These are phyloP conservation scores for Formica selysi DNA, from an alignment of 1,140 invertebrate genomes.

Conservation along the genomic window DNA sequence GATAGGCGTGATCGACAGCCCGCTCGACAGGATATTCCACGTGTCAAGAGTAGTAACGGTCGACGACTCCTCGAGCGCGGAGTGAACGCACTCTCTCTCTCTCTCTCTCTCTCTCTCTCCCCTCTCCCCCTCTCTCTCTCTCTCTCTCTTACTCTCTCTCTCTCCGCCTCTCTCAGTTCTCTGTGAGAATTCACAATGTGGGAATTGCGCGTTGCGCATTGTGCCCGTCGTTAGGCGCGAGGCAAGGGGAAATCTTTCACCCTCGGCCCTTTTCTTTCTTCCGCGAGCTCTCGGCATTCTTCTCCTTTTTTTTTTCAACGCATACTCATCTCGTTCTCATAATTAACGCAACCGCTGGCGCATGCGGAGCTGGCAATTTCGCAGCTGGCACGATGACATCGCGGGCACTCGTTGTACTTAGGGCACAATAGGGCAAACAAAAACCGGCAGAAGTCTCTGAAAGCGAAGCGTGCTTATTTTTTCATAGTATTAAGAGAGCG, in stretches of 20 bases:
- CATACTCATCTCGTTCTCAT: constrained; percentile 65
- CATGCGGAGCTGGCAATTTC: constrained; percentile 74
- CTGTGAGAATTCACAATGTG: constrained; percentile 75
- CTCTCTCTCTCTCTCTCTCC: no score
- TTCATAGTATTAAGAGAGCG: neutral
- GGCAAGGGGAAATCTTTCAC: constrained; percentile 65
- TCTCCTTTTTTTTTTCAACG: constrained; percentile 45
- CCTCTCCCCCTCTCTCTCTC: neutral
- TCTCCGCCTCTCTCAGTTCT: neutral
- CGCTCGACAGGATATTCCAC: constrained; percentile 26
- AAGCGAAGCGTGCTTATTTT: neutral
- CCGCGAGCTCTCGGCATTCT: constrained; percentile 33
- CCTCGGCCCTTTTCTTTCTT: constrained; percentile 52
- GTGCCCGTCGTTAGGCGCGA: constrained; percentile 39
- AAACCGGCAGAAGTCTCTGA: neutral
- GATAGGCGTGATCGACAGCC: constrained; percentile 42
- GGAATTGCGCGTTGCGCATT: constrained; percentile 72
- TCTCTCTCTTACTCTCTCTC: no score
- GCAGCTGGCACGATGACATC: constrained; percentile 58
- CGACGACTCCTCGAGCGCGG: constrained; percentile 64
- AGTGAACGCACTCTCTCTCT: constrained; percentile 70
- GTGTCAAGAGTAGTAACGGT: constrained; percentile 51
- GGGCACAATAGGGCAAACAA: constrained; percentile 8
- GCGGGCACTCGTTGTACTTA: constrained; percentile 32
- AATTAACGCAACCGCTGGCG: constrained; percentile 76